phyloP scores from a whole-genome alignment of 53 echinoderm and acorn worm genomes.

The Holothuria leucospilota region DNA sequence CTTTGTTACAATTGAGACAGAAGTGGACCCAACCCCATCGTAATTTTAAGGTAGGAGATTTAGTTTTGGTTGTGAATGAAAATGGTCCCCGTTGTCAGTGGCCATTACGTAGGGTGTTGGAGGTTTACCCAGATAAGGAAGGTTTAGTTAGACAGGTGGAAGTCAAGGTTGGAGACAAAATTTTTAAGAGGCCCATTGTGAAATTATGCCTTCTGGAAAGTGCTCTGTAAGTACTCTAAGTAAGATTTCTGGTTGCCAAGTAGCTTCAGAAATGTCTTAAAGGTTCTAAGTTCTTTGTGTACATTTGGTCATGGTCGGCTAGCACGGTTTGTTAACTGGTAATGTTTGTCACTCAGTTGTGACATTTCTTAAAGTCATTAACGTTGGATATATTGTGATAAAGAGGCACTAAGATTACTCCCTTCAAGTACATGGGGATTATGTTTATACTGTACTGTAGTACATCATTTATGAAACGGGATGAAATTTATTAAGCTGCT shows the following conservation, averaged over 20 bases:
- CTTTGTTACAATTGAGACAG: constrained; percentile 42
- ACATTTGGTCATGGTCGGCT: neutral
- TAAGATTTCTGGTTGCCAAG: constrained; percentile 8
- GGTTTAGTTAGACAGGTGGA: constrained; percentile 40
- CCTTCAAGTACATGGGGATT: too few species aligned
- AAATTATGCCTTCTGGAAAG: constrained; percentile 42
- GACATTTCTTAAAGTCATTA: too few species aligned
- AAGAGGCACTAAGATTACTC: too few species aligned
- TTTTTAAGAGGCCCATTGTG: constrained; percentile 48
- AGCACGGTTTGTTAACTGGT: constrained; percentile 1
- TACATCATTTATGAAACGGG: too few species aligned
- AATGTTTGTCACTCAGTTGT: too few species aligned
- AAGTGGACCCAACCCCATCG: constrained; percentile 53
- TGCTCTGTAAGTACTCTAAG: neutral
- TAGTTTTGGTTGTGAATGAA: too few species aligned
- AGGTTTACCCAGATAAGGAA: constrained; percentile 27
- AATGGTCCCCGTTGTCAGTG: constrained; percentile 33
- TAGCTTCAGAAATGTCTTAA: neutral
- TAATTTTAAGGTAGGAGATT: constrained; percentile 53
- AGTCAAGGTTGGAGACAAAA: constrained; percentile 38
- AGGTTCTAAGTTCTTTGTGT: neutral
- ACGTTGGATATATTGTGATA: too few species aligned
- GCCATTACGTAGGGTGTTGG: constrained; percentile 32
- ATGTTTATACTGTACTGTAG: too few species aligned
- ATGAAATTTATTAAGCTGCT: constrained; percentile 11